Evolutionary conservation across 2,888 invertebrate species (phyloP).

Genomic region (Leucoma salicis): DNA sequence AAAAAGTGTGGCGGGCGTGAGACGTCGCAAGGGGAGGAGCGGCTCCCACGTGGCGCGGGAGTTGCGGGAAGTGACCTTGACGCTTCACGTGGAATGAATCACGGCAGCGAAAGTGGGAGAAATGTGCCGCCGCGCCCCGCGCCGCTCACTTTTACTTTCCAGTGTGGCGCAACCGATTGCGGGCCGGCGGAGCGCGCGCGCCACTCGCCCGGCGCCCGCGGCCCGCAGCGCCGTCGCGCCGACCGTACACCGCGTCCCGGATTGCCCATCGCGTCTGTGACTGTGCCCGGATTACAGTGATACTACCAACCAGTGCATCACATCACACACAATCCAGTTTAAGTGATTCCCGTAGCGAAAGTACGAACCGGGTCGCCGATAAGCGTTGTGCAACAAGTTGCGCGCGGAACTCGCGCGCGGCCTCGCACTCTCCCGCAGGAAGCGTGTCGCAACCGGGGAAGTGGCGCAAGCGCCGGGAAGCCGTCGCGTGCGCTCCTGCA

Average conservation of each 20-base stretch:
- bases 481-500: slow-evolving; percentile 61
- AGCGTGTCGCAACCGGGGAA: slow-evolving; percentile 78
- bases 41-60: slow-evolving; percentile 49
- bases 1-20: too few relatives aligned
- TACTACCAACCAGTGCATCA: slow-evolving; percentile 51
- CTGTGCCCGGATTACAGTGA: slow-evolving; percentile 80
- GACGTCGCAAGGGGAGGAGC: slow-evolving; percentile 41
- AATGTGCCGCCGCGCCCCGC: slow-evolving; percentile 75
- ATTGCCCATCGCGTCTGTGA: slow-evolving; percentile 47
- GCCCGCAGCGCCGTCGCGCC: slow-evolving; percentile 80
- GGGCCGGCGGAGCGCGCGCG: slow-evolving; percentile 68
- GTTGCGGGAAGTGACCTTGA: slow-evolving; percentile 76
- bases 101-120: slow-evolving; percentile 81
- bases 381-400: slow-evolving; percentile 70
- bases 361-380: slow-evolving; percentile 68
- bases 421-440: slow-evolving; percentile 79
- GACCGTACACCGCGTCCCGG: slow-evolving; percentile 48
- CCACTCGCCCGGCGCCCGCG: slow-evolving; percentile 81
- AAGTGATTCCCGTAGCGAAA: slow-evolving; percentile 69
- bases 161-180: slow-evolving; percentile 78
- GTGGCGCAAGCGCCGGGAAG: slow-evolving; percentile 78
- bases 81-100: slow-evolving; percentile 62
- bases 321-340: slow-evolving; percentile 71
- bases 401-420: slow-evolving; percentile 73
- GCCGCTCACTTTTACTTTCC: slow-evolving; percentile 81